phyloP scores from a whole-genome alignment of 1,140 invertebrate genomes.

The Thaumatotibia leucotreta region DNA sequence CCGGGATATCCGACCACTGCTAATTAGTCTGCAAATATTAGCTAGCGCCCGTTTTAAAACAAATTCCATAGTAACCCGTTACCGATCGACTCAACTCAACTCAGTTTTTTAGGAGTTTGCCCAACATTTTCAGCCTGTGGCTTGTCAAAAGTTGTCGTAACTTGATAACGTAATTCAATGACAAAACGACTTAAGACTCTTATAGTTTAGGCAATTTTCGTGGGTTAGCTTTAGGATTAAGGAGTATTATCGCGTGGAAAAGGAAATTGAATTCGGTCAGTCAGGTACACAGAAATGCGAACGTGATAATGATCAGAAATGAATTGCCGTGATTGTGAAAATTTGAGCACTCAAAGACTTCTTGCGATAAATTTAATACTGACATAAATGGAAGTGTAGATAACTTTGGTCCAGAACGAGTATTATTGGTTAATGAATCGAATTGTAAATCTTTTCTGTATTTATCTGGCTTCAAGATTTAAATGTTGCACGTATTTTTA shows the following conservation, averaged over 20 bases:
- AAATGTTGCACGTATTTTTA: too few species aligned
- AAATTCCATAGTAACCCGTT: background rate
- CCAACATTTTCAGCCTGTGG: background rate
- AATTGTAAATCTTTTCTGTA: too few species aligned
- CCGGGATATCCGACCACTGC: too few species aligned
- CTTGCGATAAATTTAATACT: background rate
- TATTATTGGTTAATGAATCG: too few species aligned
- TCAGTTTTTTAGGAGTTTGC: background rate
- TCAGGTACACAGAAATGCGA: background rate
- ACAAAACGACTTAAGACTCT: background rate
- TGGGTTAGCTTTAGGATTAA: background rate
- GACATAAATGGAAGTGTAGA: background rate
- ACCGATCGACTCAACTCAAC: background rate
- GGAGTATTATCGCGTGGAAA: background rate
- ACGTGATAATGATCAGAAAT: background rate
- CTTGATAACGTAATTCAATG: background rate
- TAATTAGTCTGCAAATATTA: background rate
- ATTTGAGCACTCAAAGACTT: background rate
- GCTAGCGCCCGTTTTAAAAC: background rate
- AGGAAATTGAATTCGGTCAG: background rate
- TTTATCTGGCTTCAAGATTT: too few species aligned
- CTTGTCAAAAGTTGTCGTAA: background rate
- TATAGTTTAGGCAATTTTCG: background rate
- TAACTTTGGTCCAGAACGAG: too few species aligned
- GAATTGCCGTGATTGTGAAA: background rate